Evolutionary conservation across 1,140 invertebrate species (phyloP).

Genomic region (Reticulitermes speratus): DNA sequence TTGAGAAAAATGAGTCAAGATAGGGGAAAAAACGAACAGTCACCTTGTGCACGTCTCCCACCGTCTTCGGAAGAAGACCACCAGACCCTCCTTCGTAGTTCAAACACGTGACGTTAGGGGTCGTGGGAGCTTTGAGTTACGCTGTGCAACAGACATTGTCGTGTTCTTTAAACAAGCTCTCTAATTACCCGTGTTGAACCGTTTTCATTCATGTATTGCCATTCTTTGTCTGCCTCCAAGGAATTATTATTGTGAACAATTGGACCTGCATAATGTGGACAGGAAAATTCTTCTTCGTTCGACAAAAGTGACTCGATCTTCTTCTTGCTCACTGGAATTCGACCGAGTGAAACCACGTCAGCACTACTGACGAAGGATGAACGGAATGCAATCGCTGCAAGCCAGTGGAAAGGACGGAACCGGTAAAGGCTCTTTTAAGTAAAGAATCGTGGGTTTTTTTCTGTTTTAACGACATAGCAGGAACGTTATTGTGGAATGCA

Average conservation of each 20-base stretch:
- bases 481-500: background rate
- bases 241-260: slow-evolving; percentile 15
- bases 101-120: slow-evolving; percentile 1
- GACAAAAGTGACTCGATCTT: background rate
- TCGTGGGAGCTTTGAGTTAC: background rate
- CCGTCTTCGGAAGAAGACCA: background rate
- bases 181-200: background rate
- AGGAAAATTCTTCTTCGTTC: background rate
- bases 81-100: background rate
- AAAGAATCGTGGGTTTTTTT: background rate
- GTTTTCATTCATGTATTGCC: slow-evolving; percentile 7
- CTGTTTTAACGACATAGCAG: background rate
- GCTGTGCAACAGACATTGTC: background rate
- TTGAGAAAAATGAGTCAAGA: background rate
- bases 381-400: background rate
- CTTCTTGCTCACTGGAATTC: slow-evolving; percentile 9
- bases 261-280: background rate
- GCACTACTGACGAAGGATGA: background rate
- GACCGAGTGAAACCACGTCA: background rate
- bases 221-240: slow-evolving; percentile 11
- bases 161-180: background rate
- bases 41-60: background rate
- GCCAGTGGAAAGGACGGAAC: background rate
- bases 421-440: background rate
- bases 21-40: background rate